These are phyloP conservation scores for Phymorhynchus buccinoides DNA, from an alignment of 1,140 invertebrate species.

Conservation along the genomic window DNA sequence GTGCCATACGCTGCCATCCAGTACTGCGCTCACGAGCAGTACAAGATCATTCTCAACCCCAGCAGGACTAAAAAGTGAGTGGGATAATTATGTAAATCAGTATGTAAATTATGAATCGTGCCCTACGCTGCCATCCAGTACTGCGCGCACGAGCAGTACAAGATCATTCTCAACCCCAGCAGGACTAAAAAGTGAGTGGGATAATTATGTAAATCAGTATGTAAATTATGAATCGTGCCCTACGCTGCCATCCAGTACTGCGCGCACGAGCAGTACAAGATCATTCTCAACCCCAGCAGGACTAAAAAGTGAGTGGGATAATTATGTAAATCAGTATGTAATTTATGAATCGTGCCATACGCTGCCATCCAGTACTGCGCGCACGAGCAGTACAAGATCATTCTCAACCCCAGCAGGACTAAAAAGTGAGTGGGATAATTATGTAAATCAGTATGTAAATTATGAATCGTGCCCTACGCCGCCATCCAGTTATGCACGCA, in stretches of 20 bases:
- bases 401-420: conserved; percentile 82
- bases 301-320: conserved; percentile 75
- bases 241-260: conserved; percentile 98
- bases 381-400: conserved; percentile 95
- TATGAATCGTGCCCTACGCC: conserved; percentile 97
- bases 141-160: conserved; percentile 96
- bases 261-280: conserved; percentile 96
- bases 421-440: conserved; percentile 75
- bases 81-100: too few species aligned
- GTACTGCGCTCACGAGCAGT: conserved; percentile 97
- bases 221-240: conserved; percentile 95
- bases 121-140: conserved; percentile 99
- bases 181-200: conserved; percentile 75
- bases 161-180: conserved; percentile 84
- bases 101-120: too few species aligned
- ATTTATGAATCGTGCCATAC: conserved; percentile 97
- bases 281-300: conserved; percentile 82
- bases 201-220: too few species aligned
- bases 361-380: conserved; percentile 97
- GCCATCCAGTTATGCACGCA: conserved; percentile 97
- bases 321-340: too few species aligned
- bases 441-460: too few species aligned
- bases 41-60: conserved; percentile 86
- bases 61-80: conserved; percentile 77
- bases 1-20: conserved; percentile 98